phyloP scores from a whole-genome alignment of 2,113 vertebrate genomes.

The Phaethon lepturus region DNA sequence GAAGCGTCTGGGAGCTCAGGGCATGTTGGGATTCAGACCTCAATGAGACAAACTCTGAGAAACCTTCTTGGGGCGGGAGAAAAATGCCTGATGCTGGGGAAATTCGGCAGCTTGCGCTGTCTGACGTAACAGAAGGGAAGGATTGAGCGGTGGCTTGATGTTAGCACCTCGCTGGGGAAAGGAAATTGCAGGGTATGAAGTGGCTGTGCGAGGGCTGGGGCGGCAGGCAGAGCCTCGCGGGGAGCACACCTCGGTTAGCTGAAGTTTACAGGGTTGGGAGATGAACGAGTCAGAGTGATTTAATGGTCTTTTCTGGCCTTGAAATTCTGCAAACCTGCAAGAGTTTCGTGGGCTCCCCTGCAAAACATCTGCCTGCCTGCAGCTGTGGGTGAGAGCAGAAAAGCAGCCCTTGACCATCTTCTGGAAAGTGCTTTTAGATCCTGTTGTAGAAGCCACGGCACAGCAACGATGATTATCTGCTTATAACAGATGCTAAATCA shows the following conservation, averaged over 20 bases:
- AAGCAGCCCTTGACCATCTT: slow-evolving; percentile 12
- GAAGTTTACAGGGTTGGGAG: background rate
- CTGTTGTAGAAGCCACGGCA: background rate
- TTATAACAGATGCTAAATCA: slow-evolving; percentile 59
- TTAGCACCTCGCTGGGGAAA: background rate
- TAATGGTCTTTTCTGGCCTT: background rate
- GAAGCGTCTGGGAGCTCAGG: background rate
- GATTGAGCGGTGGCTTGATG: background rate
- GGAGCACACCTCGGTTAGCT: background rate
- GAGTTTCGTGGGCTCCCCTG: background rate
- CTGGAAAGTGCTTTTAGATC: slow-evolving; percentile 52
- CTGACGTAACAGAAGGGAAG: background rate
- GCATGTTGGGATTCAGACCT: background rate
- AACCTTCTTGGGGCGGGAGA: background rate
- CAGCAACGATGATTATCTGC: slow-evolving; percentile 15
- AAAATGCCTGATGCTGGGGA: background rate
- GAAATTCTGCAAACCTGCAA: background rate
- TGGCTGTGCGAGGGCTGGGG: background rate
- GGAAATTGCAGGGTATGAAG: background rate
- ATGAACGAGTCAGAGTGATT: background rate
- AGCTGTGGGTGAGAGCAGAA: background rate
- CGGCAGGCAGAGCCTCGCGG: background rate
- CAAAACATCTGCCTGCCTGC: background rate
- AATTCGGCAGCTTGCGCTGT: background rate
- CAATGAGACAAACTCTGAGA: background rate